These are phyloP conservation scores for Poeciliopsis infans DNA, from an alignment of 2,797 vertebrate genomes.

Conservation along the genomic window DNA sequence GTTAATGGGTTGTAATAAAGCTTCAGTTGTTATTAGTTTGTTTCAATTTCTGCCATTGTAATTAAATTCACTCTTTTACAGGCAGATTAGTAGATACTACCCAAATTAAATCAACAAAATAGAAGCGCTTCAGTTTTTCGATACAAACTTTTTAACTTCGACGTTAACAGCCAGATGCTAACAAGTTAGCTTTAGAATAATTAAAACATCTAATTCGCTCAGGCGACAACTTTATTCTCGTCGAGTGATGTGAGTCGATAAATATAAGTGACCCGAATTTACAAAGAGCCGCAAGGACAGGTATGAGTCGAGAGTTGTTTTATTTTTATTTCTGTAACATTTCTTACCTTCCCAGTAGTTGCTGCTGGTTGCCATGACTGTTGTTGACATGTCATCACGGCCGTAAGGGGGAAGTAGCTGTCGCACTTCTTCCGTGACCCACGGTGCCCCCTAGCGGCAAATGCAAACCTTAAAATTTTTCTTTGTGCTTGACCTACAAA, in stretches of 20 bases:
- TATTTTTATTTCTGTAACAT: not conserved
- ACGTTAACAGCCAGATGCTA: slow-evolving; percentile 31
- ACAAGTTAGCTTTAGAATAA: slow-evolving; percentile 31
- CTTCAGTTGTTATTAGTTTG: not conserved
- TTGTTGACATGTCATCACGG: slow-evolving; percentile 83
- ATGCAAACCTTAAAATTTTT: not conserved
- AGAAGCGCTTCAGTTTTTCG: not conserved
- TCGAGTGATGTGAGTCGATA: not conserved
- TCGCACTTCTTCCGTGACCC: slow-evolving; percentile 22
- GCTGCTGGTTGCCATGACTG: slow-evolving; percentile 87
- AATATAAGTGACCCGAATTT: too few species aligned
- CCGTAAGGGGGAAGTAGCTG: slow-evolving; percentile 53
- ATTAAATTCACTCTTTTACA: not conserved
- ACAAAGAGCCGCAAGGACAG: not conserved
- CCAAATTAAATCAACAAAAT: too few species aligned
- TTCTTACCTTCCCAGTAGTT: slow-evolving; percentile 91
- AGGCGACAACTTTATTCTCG: not conserved
- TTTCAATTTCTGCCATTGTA: not conserved
- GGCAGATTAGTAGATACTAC: not conserved
- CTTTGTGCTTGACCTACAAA: not conserved
- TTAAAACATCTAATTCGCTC: not conserved
- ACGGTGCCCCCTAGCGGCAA: slow-evolving; percentile 30
- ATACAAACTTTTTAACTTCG: slow-evolving; percentile 14
- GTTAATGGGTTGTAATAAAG: not conserved
- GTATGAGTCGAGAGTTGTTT: rapidly evolving